Evolutionary conservation across 2,888 invertebrate species (phyloP).

Genomic region (Ornithoptera priamus): DNA sequence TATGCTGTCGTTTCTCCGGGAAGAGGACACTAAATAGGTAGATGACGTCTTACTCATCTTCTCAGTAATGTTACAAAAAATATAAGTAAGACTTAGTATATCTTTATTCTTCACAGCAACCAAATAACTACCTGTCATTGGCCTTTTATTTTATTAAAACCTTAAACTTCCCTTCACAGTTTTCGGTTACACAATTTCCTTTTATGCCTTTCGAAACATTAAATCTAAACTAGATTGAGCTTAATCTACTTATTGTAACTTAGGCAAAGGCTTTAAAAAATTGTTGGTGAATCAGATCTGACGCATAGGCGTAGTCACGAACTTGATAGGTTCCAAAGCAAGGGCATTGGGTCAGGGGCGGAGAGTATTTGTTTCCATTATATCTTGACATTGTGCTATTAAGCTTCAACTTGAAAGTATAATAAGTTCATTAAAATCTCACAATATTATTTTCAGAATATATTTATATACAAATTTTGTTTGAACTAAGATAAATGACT

Average conservation of each 20-base stretch:
- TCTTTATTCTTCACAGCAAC: too few relatives aligned
- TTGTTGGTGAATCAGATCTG: slow-evolving; percentile 26
- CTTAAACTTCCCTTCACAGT: too few relatives aligned
- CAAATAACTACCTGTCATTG: too few relatives aligned
- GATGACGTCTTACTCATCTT: too few relatives aligned
- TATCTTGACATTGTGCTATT: not conserved
- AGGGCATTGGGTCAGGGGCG: slow-evolving; percentile 29
- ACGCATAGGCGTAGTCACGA: slow-evolving; percentile 27
- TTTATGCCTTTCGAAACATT: not conserved
- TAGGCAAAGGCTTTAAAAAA: slow-evolving; percentile 6
- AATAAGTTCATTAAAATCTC: not conserved
- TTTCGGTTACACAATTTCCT: not conserved
- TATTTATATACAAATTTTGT: too few relatives aligned
- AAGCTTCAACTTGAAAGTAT: not conserved
- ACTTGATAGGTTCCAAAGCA: slow-evolving; percentile 26
- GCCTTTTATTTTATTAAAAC: too few relatives aligned
- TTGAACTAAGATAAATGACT: too few relatives aligned
- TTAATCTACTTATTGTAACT: not conserved
- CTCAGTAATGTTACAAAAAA: too few relatives aligned
- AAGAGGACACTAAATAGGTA: too few relatives aligned
- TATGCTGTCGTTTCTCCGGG: too few relatives aligned
- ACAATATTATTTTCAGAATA: too few relatives aligned
- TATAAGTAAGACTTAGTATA: too few relatives aligned
- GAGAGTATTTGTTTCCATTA: slow-evolving; percentile 22
- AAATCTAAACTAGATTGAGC: not conserved